phyloP scores from a whole-genome alignment of 2,797 vertebrate genomes.

The Ptychobarbus kaznakovi region DNA sequence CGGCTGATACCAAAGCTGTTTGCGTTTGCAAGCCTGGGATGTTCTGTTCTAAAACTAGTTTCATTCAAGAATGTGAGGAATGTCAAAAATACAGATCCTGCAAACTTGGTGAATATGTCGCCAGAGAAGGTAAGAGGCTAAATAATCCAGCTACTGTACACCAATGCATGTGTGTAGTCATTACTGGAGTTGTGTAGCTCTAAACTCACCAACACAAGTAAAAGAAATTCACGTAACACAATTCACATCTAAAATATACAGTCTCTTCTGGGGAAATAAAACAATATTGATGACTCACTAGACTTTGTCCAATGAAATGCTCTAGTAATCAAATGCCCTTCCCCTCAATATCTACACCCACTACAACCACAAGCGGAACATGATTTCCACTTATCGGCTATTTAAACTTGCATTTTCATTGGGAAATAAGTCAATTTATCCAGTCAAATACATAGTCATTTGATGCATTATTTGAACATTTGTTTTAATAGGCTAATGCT shows the following conservation, averaged over 20 bases:
- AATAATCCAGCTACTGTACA: not conserved
- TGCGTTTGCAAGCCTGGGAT: conserved; percentile 71
- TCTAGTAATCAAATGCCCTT: not conserved
- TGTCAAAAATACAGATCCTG: conserved; percentile 18
- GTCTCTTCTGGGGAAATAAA: not conserved
- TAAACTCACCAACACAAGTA: too few relatives aligned
- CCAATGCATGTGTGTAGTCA: not conserved
- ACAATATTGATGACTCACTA: too few relatives aligned
- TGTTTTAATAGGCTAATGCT: not conserved
- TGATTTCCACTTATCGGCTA: not conserved
- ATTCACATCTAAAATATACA: not conserved
- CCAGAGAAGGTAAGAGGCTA: conserved; percentile 62
- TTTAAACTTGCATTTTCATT: not conserved
- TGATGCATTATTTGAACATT: not conserved
- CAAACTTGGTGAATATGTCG: conserved; percentile 64
- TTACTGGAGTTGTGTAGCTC: not conserved
- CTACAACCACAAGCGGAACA: not conserved
- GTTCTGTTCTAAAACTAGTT: conserved; percentile 48
- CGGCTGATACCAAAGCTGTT: conserved; percentile 43
- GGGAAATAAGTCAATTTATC: not conserved
- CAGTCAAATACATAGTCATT: not conserved
- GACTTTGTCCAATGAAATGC: not conserved
- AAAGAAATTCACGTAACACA: not conserved
- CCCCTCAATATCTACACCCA: not conserved
- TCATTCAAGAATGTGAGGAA: conserved; percentile 33